Evolutionary conservation across 2,888 invertebrate species (phyloP).

Genomic region (Thymelicus sylvestris): DNA sequence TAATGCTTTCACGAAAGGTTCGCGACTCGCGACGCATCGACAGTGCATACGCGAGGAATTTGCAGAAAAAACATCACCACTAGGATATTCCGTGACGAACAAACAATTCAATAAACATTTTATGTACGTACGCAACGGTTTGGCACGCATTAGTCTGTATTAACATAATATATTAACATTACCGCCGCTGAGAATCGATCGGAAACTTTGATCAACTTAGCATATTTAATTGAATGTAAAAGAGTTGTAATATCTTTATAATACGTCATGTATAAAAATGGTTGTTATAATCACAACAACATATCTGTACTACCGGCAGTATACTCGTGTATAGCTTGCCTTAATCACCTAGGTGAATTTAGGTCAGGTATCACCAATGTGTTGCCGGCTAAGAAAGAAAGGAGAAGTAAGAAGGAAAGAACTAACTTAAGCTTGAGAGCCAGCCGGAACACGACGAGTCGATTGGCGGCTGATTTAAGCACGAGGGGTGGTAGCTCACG

Average conservation of each 20-base stretch:
- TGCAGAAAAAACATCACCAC: conserved; percentile 18
- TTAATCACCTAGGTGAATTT: too few relatives aligned
- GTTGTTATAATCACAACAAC: too few relatives aligned
- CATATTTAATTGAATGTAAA: not conserved
- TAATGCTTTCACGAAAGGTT: conserved; percentile 28
- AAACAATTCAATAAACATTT: conserved; percentile 32
- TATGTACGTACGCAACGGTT: conserved; percentile 19
- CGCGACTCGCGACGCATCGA: not conserved
- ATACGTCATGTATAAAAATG: too few relatives aligned
- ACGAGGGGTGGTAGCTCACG: too few relatives aligned
- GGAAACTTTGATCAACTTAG: not conserved
- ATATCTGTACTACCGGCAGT: too few relatives aligned
- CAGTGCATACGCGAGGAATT: conserved; percentile 15
- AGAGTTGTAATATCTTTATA: not conserved
- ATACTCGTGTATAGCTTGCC: too few relatives aligned
- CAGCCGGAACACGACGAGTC: too few relatives aligned
- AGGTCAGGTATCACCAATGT: too few relatives aligned
- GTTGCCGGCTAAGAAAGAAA: too few relatives aligned
- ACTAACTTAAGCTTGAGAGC: too few relatives aligned
- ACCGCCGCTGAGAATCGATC: not conserved
- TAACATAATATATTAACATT: conserved; percentile 28
- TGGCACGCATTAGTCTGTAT: conserved; percentile 20
- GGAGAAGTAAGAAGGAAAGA: too few relatives aligned
- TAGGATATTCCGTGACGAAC: conserved; percentile 35
- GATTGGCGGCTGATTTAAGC: too few relatives aligned